A percentile compares a stretch with the other conserved stretches of the same genome.
Evolutionary conservation across 2,888 invertebrate species (phyloP).

Genomic region (Habrosyne pyritoides): DNA sequence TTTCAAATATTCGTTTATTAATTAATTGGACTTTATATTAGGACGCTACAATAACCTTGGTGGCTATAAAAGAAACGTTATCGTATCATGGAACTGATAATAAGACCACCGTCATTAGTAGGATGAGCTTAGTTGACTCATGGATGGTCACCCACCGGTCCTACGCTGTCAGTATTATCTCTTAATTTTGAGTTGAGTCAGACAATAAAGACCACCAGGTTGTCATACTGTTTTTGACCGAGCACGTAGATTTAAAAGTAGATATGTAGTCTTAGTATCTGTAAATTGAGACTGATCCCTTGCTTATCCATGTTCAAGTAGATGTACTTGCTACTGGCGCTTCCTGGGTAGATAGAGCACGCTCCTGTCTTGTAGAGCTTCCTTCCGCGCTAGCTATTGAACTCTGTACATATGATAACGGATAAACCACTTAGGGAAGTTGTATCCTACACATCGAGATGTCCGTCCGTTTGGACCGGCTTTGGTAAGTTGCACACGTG

Average conservation of each 20-base stretch:
- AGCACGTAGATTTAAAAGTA: slow-evolving; percentile 25
- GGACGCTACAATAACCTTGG: neutral
- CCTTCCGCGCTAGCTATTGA: slow-evolving; percentile 65
- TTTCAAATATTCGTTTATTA: neutral
- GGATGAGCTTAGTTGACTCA: slow-evolving; percentile 18
- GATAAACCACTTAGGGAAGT: slow-evolving; percentile 72
- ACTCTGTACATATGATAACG: slow-evolving; percentile 55
- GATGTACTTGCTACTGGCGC: slow-evolving; percentile 55
- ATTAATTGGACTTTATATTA: neutral
- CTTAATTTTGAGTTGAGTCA: slow-evolving; percentile 29
- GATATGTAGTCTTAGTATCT: slow-evolving; percentile 43
- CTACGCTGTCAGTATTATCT: slow-evolving; percentile 16
- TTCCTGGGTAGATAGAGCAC: slow-evolving; percentile 74
- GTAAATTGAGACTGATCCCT: slow-evolving; percentile 61
- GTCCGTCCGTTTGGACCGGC: slow-evolving; percentile 28
- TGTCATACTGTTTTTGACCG: slow-evolving; percentile 37
- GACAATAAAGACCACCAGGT: slow-evolving; percentile 55
- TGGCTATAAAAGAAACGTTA: slow-evolving; percentile 5
- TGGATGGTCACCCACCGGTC: slow-evolving; percentile 15
- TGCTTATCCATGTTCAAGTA: slow-evolving; percentile 65
- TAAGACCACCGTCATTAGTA: slow-evolving; percentile 18
- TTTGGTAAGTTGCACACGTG: slow-evolving; percentile 30
- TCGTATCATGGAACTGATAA: slow-evolving; percentile 13
- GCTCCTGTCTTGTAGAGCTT: slow-evolving; percentile 71
- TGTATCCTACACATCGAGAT: slow-evolving; percentile 42